phyloP scores from a whole-genome alignment of 2,888 invertebrate genomes.

The Drosophila affinis region DNA sequence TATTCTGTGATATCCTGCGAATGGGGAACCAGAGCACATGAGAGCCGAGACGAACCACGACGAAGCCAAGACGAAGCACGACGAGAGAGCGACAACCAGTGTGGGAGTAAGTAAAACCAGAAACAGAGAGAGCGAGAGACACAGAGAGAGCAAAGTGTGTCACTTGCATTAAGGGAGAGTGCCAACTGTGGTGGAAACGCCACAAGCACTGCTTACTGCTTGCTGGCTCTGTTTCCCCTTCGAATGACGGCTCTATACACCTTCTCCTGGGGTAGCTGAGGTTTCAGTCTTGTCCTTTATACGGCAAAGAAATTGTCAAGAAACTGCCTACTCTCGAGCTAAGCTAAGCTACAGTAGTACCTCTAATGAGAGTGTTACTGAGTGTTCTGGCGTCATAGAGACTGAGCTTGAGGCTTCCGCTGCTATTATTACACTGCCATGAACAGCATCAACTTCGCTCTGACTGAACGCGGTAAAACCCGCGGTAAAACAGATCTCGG shows the following conservation, averaged over 20 bases:
- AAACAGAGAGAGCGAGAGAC: slow-evolving; percentile 6
- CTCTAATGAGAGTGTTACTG: too few relatives aligned
- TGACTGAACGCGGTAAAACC: too few relatives aligned
- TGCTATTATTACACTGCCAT: too few relatives aligned
- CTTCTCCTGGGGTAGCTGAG: neutral
- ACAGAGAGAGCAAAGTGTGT: slow-evolving; percentile 17
- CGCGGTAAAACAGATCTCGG: too few relatives aligned
- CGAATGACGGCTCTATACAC: neutral
- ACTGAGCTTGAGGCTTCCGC: too few relatives aligned
- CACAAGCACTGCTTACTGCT: neutral
- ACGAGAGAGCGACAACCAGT: slow-evolving; percentile 19
- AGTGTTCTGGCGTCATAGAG: neutral
- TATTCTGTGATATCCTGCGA: neutral
- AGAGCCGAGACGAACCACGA: slow-evolving; percentile 5
- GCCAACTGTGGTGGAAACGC: neutral
- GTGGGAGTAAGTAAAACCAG: slow-evolving; percentile 16
- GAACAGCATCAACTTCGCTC: too few relatives aligned
- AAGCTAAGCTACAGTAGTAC: too few relatives aligned
- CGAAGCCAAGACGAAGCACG: slow-evolving; percentile 15
- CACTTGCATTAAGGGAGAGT: slow-evolving; percentile 1
- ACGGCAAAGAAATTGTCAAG: too few relatives aligned
- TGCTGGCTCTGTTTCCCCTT: neutral
- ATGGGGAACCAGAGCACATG: slow-evolving; percentile 15
- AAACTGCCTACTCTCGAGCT: too few relatives aligned
- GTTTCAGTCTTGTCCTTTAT: too few relatives aligned